A percentile compares a stretch with the other conserved stretches of the same genome.
These are phyloP conservation scores for Pogonocherus hispidulus DNA, from an alignment of 2,888 invertebrate genomes.

Conservation along the genomic window DNA sequence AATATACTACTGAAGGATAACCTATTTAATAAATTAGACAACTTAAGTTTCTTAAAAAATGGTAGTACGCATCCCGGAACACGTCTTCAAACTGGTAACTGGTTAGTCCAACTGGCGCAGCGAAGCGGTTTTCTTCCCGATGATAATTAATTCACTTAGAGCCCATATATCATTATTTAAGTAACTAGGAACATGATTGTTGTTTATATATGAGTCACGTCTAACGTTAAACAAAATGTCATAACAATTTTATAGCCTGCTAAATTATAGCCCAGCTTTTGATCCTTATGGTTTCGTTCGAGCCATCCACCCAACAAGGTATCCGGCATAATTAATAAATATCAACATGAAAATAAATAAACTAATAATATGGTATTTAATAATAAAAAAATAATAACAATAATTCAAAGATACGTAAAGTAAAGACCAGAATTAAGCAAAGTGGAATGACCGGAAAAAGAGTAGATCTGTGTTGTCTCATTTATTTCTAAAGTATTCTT, in stretches of 20 bases:
- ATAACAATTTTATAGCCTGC: conserved; percentile 24
- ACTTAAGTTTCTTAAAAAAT: no score
- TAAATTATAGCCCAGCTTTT: conserved; percentile 20
- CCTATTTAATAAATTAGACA: no score
- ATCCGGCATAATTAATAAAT: not conserved
- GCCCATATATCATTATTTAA: conserved; percentile 28
- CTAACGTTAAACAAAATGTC: conserved; percentile 26
- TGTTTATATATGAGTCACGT: conserved; percentile 28
- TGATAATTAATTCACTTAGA: conserved; percentile 22
- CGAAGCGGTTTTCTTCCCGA: conserved; percentile 12
- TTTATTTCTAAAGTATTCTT: no score
- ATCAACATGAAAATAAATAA: no score
- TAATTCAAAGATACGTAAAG: no score
- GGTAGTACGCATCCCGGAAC: not conserved
- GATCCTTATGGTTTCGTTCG: no score
- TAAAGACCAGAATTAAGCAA: no score
- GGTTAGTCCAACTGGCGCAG: not conserved
- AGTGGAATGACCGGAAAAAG: no score
- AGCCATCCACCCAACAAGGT: conserved; percentile 11
- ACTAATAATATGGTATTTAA: no score
- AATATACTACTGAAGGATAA: no score
- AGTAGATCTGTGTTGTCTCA: no score
- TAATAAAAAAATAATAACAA: no score
- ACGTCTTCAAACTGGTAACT: not conserved
- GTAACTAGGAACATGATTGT: conserved; percentile 25